Conservation (phyloP, 1,140 invertebrate genomes). For the Hormaphis cornu region DNA sequence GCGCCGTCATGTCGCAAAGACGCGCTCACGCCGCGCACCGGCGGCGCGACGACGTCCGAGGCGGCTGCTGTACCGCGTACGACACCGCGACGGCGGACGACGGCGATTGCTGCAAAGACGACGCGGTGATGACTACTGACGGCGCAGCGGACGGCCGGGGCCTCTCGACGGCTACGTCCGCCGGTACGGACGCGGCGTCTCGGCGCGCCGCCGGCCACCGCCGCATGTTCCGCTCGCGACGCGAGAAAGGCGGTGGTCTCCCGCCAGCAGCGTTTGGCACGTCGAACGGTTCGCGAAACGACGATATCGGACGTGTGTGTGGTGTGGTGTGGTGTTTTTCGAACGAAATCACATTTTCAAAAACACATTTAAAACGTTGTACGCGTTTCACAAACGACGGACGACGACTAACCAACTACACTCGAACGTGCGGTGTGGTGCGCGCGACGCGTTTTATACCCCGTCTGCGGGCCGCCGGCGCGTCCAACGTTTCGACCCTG, state of each 20-base stretch:
- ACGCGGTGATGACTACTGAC: not conserved
- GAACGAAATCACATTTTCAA: too few relatives aligned
- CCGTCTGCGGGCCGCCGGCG: not conserved
- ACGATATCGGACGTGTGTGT: too few relatives aligned
- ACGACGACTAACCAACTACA: too few relatives aligned
- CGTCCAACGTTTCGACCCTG: constrained; percentile 22
- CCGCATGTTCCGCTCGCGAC: not conserved
- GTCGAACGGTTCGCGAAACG: too few relatives aligned
- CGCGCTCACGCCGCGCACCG: constrained; percentile 17
- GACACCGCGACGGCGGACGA: not conserved
- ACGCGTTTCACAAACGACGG: too few relatives aligned
- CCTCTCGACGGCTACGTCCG: too few relatives aligned
- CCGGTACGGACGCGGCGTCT: not conserved
- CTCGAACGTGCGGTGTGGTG: not conserved
- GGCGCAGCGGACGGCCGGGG: not conserved
- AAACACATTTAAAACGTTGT: too few relatives aligned
- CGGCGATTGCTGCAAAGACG: not conserved
- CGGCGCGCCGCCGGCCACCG: not conserved
- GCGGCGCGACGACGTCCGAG: not conserved
- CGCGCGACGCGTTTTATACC: not conserved
- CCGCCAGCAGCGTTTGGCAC: too few relatives aligned
- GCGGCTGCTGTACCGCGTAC: too few relatives aligned
- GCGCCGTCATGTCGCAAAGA: constrained; percentile 17
- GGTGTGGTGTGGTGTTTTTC: too few relatives aligned
- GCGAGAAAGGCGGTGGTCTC: not conserved